Conservation (phyloP, 2,113 vertebrate species). For the Rafetus swinhoei region DNA sequence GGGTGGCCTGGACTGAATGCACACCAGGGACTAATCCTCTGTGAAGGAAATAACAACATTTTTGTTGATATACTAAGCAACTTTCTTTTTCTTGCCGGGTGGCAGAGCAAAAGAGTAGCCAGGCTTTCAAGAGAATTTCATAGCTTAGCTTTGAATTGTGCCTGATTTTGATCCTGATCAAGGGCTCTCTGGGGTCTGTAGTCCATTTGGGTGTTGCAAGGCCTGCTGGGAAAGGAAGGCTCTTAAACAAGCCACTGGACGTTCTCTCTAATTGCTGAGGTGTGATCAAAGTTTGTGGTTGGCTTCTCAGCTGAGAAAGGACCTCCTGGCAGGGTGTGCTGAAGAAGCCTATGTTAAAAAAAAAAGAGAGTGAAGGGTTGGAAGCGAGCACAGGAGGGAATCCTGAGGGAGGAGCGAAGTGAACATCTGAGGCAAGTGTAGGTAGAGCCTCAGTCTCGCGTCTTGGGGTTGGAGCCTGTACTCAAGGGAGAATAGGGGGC, state of each 20-base stretch:
- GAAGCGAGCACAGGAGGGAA: not conserved
- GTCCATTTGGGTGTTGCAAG: not conserved
- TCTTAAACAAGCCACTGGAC: not conserved
- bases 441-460: not conserved
- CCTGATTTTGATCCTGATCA: not conserved
- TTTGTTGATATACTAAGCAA: rapidly evolving
- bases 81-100: not conserved
- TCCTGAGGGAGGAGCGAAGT: not conserved
- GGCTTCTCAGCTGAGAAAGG: not conserved
- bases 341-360: not conserved
- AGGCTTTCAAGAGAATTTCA: not conserved
- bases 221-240: not conserved
- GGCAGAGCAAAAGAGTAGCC: rapidly evolving
- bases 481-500: not conserved
- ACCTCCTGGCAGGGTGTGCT: not conserved
- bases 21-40: not conserved
- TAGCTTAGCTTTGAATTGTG: rapidly evolving
- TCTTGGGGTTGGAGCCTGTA: not conserved
- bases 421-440: not conserved
- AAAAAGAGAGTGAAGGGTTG: not conserved
- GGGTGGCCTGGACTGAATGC: not conserved
- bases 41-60: not conserved
- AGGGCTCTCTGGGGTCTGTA: rapidly evolving
- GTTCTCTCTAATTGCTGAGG: not conserved
- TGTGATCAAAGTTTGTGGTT: not conserved